Conservation (phyloP, 2,797 vertebrate species). For the Thalassophryne amazonica region DNA sequence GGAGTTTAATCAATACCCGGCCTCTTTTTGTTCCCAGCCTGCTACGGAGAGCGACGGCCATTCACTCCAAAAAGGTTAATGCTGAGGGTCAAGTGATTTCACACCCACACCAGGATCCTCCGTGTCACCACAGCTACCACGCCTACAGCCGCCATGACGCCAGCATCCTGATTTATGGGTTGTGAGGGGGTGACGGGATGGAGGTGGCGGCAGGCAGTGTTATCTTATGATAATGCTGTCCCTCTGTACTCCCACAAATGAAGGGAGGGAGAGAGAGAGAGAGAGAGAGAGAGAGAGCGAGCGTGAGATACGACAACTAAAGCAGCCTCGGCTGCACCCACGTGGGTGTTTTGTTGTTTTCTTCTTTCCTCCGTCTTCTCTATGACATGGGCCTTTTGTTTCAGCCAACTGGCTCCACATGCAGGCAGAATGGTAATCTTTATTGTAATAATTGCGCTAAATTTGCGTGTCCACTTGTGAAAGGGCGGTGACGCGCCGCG, state of each 20-base stretch:
- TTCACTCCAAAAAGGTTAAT: conserved; percentile 97
- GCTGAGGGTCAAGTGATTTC: conserved; percentile 99
- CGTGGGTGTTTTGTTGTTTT: conserved; percentile 25
- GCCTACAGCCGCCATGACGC: conserved; percentile 94
- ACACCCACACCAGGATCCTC: conserved; percentile 92
- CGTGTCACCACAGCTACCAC: conserved; percentile 88
- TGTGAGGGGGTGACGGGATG: conserved; percentile 76
- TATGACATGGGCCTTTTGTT: conserved; percentile 53
- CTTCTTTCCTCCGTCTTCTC: conserved; percentile 14
- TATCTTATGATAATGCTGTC: conserved; percentile 94
- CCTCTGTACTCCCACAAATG: conserved; percentile 67
- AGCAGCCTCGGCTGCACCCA: conserved; percentile 31
- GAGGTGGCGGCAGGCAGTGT: conserved; percentile 59
- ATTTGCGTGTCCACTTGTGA: conserved; percentile 47
- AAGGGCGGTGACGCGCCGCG: conserved; percentile 26
- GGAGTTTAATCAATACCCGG: conserved; percentile 97
- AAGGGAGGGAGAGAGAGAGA: conserved; percentile 39
- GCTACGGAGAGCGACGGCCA: conserved; percentile 89
- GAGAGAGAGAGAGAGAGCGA: conserved; percentile 36
- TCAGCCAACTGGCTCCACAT: conserved; percentile 40
- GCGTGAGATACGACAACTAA: too few relatives aligned
- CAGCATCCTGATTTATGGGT: conserved; percentile 96
- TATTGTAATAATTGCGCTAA: conserved; percentile 46
- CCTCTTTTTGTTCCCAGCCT: conserved; percentile 88
- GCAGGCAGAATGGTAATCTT: conserved; percentile 41